Evolutionary conservation across 2,113 vertebrate genomes (phyloP).

Genomic region (Mesitornis unicolor): DNA sequence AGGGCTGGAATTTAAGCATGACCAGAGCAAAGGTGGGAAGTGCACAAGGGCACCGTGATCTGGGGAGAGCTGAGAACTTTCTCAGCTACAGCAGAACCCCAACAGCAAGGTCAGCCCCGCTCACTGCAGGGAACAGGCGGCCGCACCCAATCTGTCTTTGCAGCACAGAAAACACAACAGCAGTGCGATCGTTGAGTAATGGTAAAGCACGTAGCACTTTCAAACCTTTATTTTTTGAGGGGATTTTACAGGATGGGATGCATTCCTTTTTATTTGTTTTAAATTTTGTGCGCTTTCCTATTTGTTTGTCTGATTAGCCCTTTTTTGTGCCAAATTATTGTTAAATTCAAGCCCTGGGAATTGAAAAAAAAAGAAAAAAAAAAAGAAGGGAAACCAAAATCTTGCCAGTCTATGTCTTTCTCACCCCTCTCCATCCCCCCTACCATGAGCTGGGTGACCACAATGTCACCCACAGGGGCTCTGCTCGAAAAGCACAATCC

Average conservation of each 20-base stretch:
- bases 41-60: background rate
- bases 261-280: background rate
- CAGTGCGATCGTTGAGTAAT: slow-evolving; percentile 21
- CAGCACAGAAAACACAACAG: slow-evolving; percentile 67
- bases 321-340: slow-evolving; percentile 29
- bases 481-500: background rate
- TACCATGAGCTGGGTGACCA: background rate
- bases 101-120: background rate
- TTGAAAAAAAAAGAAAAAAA: no score
- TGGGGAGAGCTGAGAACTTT: background rate
- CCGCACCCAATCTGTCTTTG: background rate
- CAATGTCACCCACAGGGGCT: background rate
- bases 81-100: background rate
- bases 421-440: background rate
- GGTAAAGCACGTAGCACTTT: slow-evolving; percentile 68
- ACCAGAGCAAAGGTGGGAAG: background rate
- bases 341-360: slow-evolving; percentile 65
- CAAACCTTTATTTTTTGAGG: slow-evolving; percentile 66
- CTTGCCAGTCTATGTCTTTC: background rate
- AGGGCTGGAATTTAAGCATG: slow-evolving; percentile 4
- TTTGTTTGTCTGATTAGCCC: background rate
- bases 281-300: background rate
- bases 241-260: slow-evolving; percentile 1
- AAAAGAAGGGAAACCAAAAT: background rate
- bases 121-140: background rate